Base-by-base conservation (phyloP, 2,888 invertebrate genomes). In the Baccha elongata region DNA sequence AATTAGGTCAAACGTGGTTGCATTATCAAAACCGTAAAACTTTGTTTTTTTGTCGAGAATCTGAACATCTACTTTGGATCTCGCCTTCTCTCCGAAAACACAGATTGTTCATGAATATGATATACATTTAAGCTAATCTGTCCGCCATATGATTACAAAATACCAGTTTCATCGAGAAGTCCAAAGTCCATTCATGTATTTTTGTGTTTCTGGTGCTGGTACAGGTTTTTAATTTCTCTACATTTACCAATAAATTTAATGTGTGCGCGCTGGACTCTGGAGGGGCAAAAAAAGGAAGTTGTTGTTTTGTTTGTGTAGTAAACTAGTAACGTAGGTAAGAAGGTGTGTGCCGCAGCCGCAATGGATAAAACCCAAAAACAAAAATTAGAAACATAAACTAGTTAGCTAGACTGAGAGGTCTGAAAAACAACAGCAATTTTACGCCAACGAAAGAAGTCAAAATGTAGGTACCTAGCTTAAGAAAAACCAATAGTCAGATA, bases 161-260 rank as follows among this genome's bases (percentile, higher is more conserved):
- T 3, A 35, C n/a, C 35, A 40, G 8, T 13, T n/a, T 5, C 29
- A 8, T 5, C 8, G 29, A 40, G 40, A 40, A 76, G 81, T 81
- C 76, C 75, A 81, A 81, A 81, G 81, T 81, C 81, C 81, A 81
- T 46, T 58, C 37, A 42, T 40, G 15, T 58, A 21, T 55, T 55
- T 42, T 60, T 46, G 21, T 11, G 21, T 3, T 21, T 44, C 65
- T 69, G 5, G n/a, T n/a, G n/a, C n/a, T 17, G 55, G 52, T 69
- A 69, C 62, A 48, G 42, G 69, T 72, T 76, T 62, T 44, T 15
- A 4, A 17, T 44, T 42, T 60, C 65, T 71, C 65, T 15, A 26
- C 40, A 37, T 52, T 74, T 44, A 76, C 71, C 44, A 53, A 52
- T 23, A 19, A n/a, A 40, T 21, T 46, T 72, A n/a, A 50, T 75